Conservation (phyloP, 2,888 invertebrate species). For the Drosophila mimetica region DNA sequence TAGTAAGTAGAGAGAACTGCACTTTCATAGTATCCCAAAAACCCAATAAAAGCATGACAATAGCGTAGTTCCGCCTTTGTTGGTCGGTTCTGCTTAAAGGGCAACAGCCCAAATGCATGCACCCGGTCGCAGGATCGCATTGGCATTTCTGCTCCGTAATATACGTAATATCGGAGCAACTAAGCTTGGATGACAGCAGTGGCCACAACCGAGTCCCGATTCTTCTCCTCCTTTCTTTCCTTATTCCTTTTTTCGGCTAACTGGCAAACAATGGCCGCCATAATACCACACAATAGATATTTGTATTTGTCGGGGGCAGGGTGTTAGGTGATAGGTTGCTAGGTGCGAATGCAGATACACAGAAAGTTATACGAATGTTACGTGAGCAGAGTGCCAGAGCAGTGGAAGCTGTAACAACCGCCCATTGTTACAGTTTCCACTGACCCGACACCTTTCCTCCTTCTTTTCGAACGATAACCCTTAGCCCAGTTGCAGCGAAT, state of each 20-base stretch:
- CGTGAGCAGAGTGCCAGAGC: constrained; percentile 62
- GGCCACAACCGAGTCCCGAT: too few relatives aligned
- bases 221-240: neutral
- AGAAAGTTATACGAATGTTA: constrained; percentile 51
- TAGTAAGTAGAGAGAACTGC: neutral
- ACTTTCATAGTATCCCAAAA: neutral
- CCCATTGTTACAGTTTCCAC: constrained; percentile 5
- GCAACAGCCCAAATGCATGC: constrained; percentile 25
- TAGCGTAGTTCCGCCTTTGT: constrained; percentile 11
- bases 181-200: constrained; percentile 21
- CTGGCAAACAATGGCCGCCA: constrained; percentile 41
- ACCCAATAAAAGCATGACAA: neutral
- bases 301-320: constrained; percentile 4
- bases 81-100: constrained; percentile 1
- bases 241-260: constrained; percentile 17
- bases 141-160: constrained; percentile 2
- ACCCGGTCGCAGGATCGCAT: constrained; percentile 1
- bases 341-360: constrained; percentile 52
- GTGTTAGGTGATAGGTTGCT: neutral
- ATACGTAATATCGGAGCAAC: constrained; percentile 1
- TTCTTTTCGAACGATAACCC: constrained; percentile 11
- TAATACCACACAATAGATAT: constrained; percentile 40
- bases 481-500: constrained; percentile 48
- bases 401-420: constrained; percentile 43
- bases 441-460: constrained; percentile 15